Evolutionary conservation across 2,888 invertebrate species (phyloP), one percentile per base, ranked within the genome.

Genomic region (Pseudococcus viburni): DNA sequence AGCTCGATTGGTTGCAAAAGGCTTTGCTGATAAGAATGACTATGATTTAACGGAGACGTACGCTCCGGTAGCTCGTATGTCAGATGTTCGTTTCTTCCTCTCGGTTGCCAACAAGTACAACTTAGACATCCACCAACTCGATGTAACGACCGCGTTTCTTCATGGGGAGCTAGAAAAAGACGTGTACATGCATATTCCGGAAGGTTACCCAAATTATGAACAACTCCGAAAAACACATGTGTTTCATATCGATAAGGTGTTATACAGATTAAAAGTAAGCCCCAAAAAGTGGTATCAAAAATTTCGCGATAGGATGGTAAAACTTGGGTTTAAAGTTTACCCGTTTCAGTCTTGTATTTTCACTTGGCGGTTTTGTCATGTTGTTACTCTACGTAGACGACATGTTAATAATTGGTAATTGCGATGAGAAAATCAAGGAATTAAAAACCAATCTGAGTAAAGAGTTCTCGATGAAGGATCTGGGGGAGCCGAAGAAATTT

Each of bases 141-240:
- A 89, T 68, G 80, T 89, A 12, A 88, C 64, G 84, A 85, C 64
- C 9, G 89, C 89, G 11, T 89, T 89, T 46, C 42, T 89, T 0
- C n/a, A n/a, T n/a, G n/a, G n/a, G n/a, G n/a, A n/a, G n/a, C n/a
- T n/a, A n/a, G n/a, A n/a, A n/a, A n/a, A 85, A 89, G 86, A 89
- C 26, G n/a, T 89, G 68, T 51, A 3, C 73, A 89, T 89, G 84
- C 0, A 48, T 6, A 19, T 83, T 0, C 89, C 87, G 2, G 77
- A 89, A 42, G 89, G 89, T 12, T 19, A 84, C 11, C 42, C 39
- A 39, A 59, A 33, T 15, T 26, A 2, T 15, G 68, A 42, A 42
- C 3, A 15, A n/a, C n/a, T n/a, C n/a, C n/a, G n/a, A 11, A 51
- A 51, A 51, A 51, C 15, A 12, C 7, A 51, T 8, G 51, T 89